phyloP scores from a whole-genome alignment of 2,113 vertebrate genomes.

The Glareola pratincola region DNA sequence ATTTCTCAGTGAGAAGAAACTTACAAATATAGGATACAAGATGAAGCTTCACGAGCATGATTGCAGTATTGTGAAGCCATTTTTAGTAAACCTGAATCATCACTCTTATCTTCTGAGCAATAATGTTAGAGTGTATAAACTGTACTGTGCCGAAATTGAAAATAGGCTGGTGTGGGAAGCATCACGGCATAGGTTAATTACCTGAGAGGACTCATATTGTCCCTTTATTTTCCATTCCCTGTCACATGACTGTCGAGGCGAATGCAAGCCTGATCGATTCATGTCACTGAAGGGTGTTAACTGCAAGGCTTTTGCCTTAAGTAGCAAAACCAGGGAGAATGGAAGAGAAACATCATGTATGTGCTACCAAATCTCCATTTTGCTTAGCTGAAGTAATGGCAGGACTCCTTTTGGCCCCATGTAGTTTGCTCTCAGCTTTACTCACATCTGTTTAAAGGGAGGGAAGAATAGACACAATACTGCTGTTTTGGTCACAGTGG shows the following conservation, averaged over 20 bases:
- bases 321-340: not conserved
- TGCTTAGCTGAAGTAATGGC: not conserved
- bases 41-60: conserved; percentile 37
- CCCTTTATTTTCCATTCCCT: not conserved
- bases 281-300: not conserved
- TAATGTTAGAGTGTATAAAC: conserved; percentile 62
- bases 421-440: not conserved
- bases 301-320: not conserved
- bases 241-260: not conserved
- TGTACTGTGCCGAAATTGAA: conserved; percentile 45
- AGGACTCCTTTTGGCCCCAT: not conserved
- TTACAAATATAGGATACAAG: conserved; percentile 32
- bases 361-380: not conserved
- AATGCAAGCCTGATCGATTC: not conserved
- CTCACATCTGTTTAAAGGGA: not conserved
- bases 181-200: not conserved
- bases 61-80: conserved; percentile 54
- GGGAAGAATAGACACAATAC: not conserved
- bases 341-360: not conserved
- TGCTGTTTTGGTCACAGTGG: not conserved
- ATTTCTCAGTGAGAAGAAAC: conserved; percentile 64
- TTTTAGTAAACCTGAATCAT: conserved; percentile 62
- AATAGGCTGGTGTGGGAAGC: conserved; percentile 56
- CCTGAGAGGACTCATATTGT: not conserved
- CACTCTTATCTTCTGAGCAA: conserved; percentile 65